These are phyloP conservation scores for Catharus bicknelli DNA, from an alignment of 2,113 vertebrate species.

Conservation along the genomic window DNA sequence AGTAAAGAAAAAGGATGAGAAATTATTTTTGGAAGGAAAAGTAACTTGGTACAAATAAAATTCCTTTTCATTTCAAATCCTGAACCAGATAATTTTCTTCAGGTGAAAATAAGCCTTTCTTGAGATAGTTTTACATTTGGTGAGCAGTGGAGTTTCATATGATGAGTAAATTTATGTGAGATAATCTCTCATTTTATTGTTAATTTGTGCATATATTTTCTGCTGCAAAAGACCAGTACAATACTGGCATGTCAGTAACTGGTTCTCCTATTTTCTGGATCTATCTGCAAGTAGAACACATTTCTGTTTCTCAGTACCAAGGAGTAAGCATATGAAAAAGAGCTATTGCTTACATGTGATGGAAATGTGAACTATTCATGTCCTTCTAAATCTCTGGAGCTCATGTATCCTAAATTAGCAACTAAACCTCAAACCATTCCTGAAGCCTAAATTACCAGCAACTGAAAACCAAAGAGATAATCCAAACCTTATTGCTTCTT, in stretches of 20 bases:
- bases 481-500: not conserved
- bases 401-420: not conserved
- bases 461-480: constrained; percentile 15
- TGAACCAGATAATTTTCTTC: not conserved
- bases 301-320: not conserved
- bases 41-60: not conserved
- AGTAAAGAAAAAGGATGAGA: not conserved
- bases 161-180: not conserved
- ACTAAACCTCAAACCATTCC: constrained; percentile 9
- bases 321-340: not conserved
- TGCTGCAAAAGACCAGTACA: not conserved
- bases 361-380: not conserved
- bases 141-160: not conserved
- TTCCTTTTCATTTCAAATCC: not conserved
- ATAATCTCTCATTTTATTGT: not conserved
- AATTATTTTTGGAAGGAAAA: not conserved
- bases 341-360: not conserved
- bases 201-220: not conserved
- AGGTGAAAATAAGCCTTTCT: not conserved
- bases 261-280: not conserved
- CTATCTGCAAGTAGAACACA: not conserved
- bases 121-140: not conserved
- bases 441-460: not conserved
- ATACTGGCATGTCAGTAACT: not conserved
- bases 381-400: not conserved